phyloP scores from a whole-genome alignment of 2,888 invertebrate genomes.

The Eugnorisma glareosa region DNA sequence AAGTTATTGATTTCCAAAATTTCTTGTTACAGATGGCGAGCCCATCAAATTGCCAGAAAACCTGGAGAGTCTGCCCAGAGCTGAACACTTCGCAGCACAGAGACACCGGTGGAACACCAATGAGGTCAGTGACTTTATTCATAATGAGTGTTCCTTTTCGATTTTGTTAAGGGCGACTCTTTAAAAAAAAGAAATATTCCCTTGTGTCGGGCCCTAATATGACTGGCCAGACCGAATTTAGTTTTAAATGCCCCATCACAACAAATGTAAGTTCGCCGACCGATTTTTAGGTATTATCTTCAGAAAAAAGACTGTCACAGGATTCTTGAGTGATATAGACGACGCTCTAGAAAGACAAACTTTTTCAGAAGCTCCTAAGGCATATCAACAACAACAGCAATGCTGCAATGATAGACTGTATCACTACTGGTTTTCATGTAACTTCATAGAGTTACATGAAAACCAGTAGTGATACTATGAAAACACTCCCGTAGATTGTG shows the following conservation, averaged over 20 bases:
- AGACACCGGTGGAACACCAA: slow-evolving; percentile 99
- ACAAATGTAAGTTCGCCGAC: too few species aligned
- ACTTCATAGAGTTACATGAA: too few species aligned
- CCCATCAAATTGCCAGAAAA: slow-evolving; percentile 98
- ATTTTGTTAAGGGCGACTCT: background rate
- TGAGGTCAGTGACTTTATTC: slow-evolving; percentile 92
- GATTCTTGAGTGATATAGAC: too few species aligned
- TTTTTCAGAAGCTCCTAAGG: too few species aligned
- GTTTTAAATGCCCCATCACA: background rate
- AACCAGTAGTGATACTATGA: too few species aligned
- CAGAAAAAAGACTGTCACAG: too few species aligned
- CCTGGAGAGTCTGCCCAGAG: slow-evolving; percentile 97
- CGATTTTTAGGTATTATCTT: too few species aligned
- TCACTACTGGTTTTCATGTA: too few species aligned
- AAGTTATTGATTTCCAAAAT: background rate
- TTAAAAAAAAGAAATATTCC: background rate
- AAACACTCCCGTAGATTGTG: too few species aligned
- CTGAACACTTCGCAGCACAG: slow-evolving; percentile 98
- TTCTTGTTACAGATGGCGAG: slow-evolving; percentile 93
- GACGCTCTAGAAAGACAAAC: too few species aligned
- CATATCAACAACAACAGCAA: too few species aligned
- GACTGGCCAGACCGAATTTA: background rate
- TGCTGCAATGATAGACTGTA: too few species aligned
- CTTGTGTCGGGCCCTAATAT: background rate
- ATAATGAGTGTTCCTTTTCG: background rate